Base-by-base conservation (phyloP, 1,140 invertebrate genomes). In the Euura saliciscinereae region DNA sequence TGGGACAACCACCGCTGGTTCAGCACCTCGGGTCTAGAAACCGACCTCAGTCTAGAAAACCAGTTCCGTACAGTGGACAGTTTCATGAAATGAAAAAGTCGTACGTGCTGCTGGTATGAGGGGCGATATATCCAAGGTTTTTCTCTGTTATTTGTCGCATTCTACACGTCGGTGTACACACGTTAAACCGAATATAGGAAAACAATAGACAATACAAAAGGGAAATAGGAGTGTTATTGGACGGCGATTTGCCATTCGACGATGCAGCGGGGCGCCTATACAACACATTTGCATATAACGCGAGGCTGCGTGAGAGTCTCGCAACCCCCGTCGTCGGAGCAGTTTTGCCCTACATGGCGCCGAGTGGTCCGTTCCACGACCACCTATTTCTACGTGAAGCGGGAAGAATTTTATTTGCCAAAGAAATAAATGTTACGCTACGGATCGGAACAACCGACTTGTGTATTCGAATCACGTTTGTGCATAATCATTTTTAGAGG, bases 391-490 rank as follows among this genome's bases (percentile, higher is more conserved):
- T n/a, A 59, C 51, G 51, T 6, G 51, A 59, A 59, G 51, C 51
- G 51, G 3, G 13, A 59, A 59, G 51, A 11, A 59, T 59, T 59
- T 59, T 59, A 59, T 59, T 59, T 59, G 51, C 51, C 13, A 8
- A 59, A 59, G 51, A 59, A 59, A 59, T 59, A 59, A 59, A 59
- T 59, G 51, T 59, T 59, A n/a, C 51, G 51, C 51, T 59, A 59
- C 13, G 13, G 6, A 59, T 59, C 51, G 51, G 13, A 59, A 59
- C 51, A 59, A 59, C 51, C 51, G 51, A 59, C 51, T 59, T 6
- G 51, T 28, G 28, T 59, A 59, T 59, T 59, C 51, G 6, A n/a
- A 8, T n/a, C 51, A 59, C 51, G 51, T 59, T 59, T 59, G 51
- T 59, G 51, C 51, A 59, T 59, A 59, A 59, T 59, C 51, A 59